phyloP scores from a whole-genome alignment of 2,888 invertebrate species.

The Penaeus monodon region DNA sequence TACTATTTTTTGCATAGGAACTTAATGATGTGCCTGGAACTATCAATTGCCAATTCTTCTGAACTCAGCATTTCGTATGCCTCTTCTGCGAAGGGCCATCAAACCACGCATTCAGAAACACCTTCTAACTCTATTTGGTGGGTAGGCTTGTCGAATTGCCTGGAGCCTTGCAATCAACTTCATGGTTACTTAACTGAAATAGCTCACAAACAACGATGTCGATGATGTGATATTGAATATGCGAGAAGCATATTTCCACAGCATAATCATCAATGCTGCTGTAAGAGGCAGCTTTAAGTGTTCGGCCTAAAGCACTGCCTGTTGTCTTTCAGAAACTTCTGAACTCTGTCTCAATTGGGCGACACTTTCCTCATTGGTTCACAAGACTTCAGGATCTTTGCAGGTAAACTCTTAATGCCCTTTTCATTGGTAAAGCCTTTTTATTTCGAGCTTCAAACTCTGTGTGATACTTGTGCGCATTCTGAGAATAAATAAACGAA shows the following conservation, averaged over 20 bases:
- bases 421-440: constrained; percentile 44
- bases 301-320: constrained; percentile 12
- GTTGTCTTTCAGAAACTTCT: constrained; percentile 17
- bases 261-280: constrained; percentile 31
- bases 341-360: constrained; percentile 28
- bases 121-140: constrained; percentile 18
- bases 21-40: background rate
- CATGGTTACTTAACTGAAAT: constrained; percentile 30
- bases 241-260: constrained; percentile 28
- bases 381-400: constrained; percentile 22
- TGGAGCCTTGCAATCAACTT: constrained; percentile 38
- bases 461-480: constrained; percentile 16
- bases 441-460: constrained; percentile 16
- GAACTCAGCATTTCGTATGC: constrained; percentile 39
- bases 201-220: constrained; percentile 33
- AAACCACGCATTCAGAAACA: constrained; percentile 29
- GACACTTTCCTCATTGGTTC: constrained; percentile 16
- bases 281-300: constrained; percentile 46
- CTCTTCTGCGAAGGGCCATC: constrained; percentile 6
- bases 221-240: constrained; percentile 24
- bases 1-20: background rate
- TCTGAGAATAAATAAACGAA: background rate
- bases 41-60: background rate
- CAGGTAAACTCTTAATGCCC: constrained; percentile 17
- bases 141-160: background rate